Evolutionary conservation across 2,797 vertebrate genomes (phyloP), one percentile per base, ranked within the genome.

Genomic region (Martes flavigula): DNA sequence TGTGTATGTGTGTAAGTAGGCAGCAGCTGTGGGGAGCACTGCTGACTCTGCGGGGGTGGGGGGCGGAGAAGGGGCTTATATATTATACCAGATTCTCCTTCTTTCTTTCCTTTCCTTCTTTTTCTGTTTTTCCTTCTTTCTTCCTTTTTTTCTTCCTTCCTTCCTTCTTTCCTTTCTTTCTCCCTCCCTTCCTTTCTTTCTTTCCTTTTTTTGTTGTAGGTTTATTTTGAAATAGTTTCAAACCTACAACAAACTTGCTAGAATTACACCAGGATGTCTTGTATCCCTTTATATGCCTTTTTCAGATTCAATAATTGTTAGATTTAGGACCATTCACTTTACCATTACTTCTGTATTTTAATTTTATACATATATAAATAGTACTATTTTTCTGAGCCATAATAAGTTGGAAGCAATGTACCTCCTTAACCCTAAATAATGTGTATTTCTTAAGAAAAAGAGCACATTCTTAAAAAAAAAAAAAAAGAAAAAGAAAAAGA

Each of bases 61-160:
- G 4, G 18, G 30, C 3, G 2, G 30, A 46, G 18, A n/a, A 46
- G 3, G 11, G 23, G 15, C 20, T 48, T 23, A 72, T 32, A 72
- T 23, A 46, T 48, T 38, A 35, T 30, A 35, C 4, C 2, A 46
- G 10, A 11, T 7, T 62, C 32, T 72, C 12, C 14, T 40, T 6
- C 21, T 72, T 7, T 21, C 18, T 68, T 18, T 20, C 7, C 9
- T 17, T 66, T 32, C 17, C 32, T 66, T 32, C 32, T 18, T 18
- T 20, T 27, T 62, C 11, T 32, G 0, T 17, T 1, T 2, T 27
- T 32, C 5, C 4, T 14, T 17, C 2, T 11, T n/a, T 9, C 6
- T 3, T 17, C 12, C 27, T 2, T 30, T 6, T 11, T 2, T 13
- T 13, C 12, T 20, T 25, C 38, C 3, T 38, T 5, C 17, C 10